Evolutionary conservation across 2,888 invertebrate genomes (phyloP), one percentile per base, ranked within the genome.

Genomic region (Rapana venosa): DNA sequence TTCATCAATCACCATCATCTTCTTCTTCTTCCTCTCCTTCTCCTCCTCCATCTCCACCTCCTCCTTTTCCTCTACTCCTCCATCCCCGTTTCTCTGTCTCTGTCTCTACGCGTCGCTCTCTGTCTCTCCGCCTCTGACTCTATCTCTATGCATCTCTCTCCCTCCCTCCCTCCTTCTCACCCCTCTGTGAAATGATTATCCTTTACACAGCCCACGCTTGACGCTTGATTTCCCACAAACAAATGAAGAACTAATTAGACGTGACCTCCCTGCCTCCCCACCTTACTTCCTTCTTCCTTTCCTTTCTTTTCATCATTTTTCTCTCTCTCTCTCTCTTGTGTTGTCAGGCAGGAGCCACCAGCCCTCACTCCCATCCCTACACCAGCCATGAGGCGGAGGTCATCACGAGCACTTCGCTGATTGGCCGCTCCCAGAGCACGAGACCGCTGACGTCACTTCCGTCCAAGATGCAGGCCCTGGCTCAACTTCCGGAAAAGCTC

Each of bases 401-500:
- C 26, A 36, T 66, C 26, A 70, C 70, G 35, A 6, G 47, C 47
- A 4, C 81, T 20, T 83, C 36, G 22, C 47, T 47, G 81, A 83
- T 61, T 61, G 81, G 81, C 26, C 22, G 36, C 47, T 36, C 47
- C 81, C 81, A 36, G 81, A 30, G 30, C 61, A 61, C 70, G 87
- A 47, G 61, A 87, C 47, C 74, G 13, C 36, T 22, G 70, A 87
- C 87, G 87, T 87, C 74, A 87, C 61, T 36, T 83, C 61, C 58
- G 35, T 11, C 87, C 22, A 89, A 13, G 35, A 89, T 89, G 89
- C 85, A 89, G 74, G 89, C 89, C 22, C 30, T 89, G 74, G 84
- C 89, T 47, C 85, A 84, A 15, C 74, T 89, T 70, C 89, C 89
- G 74, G 89, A 89, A 56, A 89, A 89, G 85, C 47, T 89, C 1